Evolutionary conservation across 23 tunicate species (phyloP), one percentile per base, ranked within the genome.

Genomic region (Trididemnum clinides): DNA sequence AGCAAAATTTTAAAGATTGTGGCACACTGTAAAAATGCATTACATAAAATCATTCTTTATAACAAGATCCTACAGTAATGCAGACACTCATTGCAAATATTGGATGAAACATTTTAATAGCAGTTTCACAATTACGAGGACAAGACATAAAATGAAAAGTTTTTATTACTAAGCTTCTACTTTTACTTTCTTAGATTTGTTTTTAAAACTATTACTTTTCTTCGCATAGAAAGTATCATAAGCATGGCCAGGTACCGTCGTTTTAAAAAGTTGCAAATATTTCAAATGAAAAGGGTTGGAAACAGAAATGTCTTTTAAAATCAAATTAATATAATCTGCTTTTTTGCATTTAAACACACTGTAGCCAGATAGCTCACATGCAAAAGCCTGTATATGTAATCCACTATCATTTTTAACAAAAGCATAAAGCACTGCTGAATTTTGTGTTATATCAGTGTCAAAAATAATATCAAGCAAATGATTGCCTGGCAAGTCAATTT

Each of bases 141-240:
- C n/a, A n/a, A n/a, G n/a, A n/a, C n/a, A n/a, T n/a, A n/a, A n/a
- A n/a, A n/a, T n/a, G n/a, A n/a, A n/a, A n/a, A n/a, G n/a, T n/a
- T n/a, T n/a, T n/a, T n/a, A n/a, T n/a, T n/a, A n/a, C n/a, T n/a
- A n/a, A n/a, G n/a, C n/a, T n/a, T n/a, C n/a, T n/a, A n/a, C n/a
- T n/a, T n/a, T n/a, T n/a, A n/a, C n/a, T n/a, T n/a, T n/a, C n/a
- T n/a, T n/a, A n/a, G n/a, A n/a, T n/a, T n/a, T n/a, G 19, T 78
- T 78, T 51, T 78, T 78, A 29, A 78, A 78, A 1, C 27, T 25
- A 1, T 71, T 71, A 18, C 64, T 69, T 51, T 87, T 87, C 70
- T 87, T 87, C 26, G 70, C 57, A 37, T 66, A 71, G 54, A 87
- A 87, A 69, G 78, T 81, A 5, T 78, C 91, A 71, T 87, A 87